Evolutionary conservation across 2,888 invertebrate species (phyloP), one percentile per base, ranked within the genome.

Genomic region (Andrena hattorfiana): DNA sequence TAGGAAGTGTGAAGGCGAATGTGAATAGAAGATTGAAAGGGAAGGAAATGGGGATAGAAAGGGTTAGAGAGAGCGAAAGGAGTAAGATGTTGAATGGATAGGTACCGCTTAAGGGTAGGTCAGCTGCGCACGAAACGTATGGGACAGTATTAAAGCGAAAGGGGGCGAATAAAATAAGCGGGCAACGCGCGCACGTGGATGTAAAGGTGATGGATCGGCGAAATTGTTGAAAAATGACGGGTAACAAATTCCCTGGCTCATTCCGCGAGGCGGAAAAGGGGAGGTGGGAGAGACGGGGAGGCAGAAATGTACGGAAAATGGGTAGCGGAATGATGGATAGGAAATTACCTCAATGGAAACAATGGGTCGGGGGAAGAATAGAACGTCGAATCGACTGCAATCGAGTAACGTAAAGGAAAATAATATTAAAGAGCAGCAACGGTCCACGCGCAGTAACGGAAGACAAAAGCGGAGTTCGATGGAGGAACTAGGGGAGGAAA

Each of bases 171-270:
- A n/a, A 35, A 54, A 64, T 51, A 35, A 64, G 35, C 63, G 63
- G 20, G 35, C 10, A 42, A 23, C 4, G 30, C 28, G n/a, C 8
- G 54, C 20, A 23, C 48, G 48, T 26, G 23, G 66, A 42, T 48
- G 7, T 42, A 30, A 49, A 49, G 28, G 48, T 74, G 78, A 71
- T 54, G 59, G 77, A 85, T 70, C 67, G 71, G 23, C n/a, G 32
- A 28, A 68, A 51, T 73, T 56, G 69, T 54, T 66, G 54, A 68
- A 48, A 59, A 78, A 42, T 23, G 74, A 56, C 73, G 74, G 60
- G 66, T 59, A 72, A 71, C 71, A 64, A 71, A 59, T 63, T 66
- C 30, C 32, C 16, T 16, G 42, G n/a, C 8, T 28, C 49, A 56
- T 56, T 56, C 56, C 56, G 56, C 13, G 3, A 1, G 68, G 54